Percentiles rank a stretch among this genome's conserved stretches.
These are phyloP conservation scores for Tringa solitaria DNA, from an alignment of 2,113 vertebrate genomes.

Conservation along the genomic window DNA sequence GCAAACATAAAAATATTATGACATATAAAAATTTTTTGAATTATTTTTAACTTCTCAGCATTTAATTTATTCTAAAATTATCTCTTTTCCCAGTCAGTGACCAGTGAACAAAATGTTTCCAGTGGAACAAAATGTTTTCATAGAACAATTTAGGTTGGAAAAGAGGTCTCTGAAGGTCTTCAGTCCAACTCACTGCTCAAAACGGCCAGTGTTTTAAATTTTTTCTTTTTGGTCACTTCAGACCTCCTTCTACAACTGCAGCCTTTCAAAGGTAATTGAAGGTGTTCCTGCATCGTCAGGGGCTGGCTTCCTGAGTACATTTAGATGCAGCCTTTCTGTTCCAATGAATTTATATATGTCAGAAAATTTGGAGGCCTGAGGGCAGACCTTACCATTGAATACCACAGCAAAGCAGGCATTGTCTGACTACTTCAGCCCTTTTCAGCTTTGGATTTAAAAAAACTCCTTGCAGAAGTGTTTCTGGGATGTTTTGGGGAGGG, in stretches of 20 bases:
- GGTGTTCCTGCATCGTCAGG: neutral
- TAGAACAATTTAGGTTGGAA: neutral
- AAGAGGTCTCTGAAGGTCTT: neutral
- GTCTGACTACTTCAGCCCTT: neutral
- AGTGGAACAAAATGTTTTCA: neutral
- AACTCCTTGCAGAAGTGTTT: neutral
- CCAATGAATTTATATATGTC: neutral
- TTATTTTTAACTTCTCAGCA: neutral
- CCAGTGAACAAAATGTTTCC: neutral
- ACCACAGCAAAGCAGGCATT: neutral
- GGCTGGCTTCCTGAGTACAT: neutral
- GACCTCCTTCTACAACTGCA: neutral
- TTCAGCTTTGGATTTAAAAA: neutral
- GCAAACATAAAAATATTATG: conserved; percentile 12
- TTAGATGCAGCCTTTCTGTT: neutral
- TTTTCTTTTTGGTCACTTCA: neutral
- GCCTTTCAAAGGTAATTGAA: neutral
- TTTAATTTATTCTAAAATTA: neutral
- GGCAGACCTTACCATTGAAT: neutral
- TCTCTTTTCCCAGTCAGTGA: neutral
- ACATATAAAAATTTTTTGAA: conserved; percentile 1
- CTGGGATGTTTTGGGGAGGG: fast-evolving
- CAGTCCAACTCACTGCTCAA: neutral
- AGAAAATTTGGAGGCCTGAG: neutral
- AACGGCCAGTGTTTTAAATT: neutral